A percentile compares a stretch with the other conserved stretches of the same genome.
Conservation (phyloP, 2,113 vertebrate genomes). For the Scomber colias region DNA sequence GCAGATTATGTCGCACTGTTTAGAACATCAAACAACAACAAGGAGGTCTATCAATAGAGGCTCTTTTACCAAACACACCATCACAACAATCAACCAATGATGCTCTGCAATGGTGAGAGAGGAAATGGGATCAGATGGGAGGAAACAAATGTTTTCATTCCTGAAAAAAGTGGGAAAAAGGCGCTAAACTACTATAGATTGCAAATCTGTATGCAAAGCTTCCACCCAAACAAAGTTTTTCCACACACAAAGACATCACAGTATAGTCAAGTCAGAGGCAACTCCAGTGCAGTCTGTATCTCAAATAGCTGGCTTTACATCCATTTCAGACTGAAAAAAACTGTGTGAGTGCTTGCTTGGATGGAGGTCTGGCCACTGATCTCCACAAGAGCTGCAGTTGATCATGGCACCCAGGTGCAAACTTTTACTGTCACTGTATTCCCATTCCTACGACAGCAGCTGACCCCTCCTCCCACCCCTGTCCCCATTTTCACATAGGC, state of each 20-base stretch:
- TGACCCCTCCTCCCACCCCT: not conserved
- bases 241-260: conserved; percentile 33
- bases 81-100: conserved; percentile 33
- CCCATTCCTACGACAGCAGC: conserved; percentile 36
- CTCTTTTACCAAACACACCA: conserved; percentile 61
- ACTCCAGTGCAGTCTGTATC: conserved; percentile 21
- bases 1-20: conserved; percentile 76
- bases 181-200: conserved; percentile 8
- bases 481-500: conserved; percentile 14
- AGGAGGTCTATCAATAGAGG: conserved; percentile 71
- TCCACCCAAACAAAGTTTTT: conserved; percentile 24
- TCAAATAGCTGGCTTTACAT: conserved; percentile 10
- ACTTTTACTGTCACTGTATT: conserved; percentile 51
- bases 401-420: conserved; percentile 65
- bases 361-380: conserved; percentile 37
- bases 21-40: conserved; percentile 79
- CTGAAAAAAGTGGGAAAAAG: conserved; percentile 8
- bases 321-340: conserved; percentile 27
- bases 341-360: conserved; percentile 27
- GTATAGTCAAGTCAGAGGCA: conserved; percentile 9
- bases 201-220: conserved; percentile 39
- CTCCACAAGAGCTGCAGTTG: conserved; percentile 40
- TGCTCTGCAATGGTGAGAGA: conserved; percentile 22
- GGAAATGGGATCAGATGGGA: conserved; percentile 49
- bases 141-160: conserved; percentile 52